Percentiles rank a stretch among this genome's conserved stretches.
Conservation (phyloP, 1,140 invertebrate genomes). For the Drosophila arizonae region DNA sequence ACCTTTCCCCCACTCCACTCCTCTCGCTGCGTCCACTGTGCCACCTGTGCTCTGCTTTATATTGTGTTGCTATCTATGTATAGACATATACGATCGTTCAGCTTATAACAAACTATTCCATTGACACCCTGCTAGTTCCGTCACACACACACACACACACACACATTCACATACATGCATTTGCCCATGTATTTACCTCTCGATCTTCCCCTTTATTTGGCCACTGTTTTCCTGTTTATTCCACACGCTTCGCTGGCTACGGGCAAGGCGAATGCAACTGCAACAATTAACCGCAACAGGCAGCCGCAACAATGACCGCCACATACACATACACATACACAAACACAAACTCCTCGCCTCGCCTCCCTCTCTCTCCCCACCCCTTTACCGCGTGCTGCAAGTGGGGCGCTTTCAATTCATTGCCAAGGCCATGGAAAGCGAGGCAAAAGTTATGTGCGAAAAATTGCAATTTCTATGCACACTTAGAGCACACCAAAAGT, state of each 20-base stretch:
- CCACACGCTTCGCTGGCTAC: conserved; percentile 45
- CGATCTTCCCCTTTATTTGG: not conserved
- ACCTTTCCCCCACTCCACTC: no score
- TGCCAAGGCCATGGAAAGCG: conserved; percentile 61
- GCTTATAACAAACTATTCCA: not conserved
- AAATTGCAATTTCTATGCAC: conserved; percentile 35
- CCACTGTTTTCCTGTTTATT: conserved; percentile 16
- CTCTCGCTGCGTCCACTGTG: not conserved
- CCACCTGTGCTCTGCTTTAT: not conserved
- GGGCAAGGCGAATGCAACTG: conserved; percentile 41
- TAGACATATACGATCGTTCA: not conserved
- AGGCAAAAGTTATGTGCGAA: conserved; percentile 33
- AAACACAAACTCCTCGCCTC: conserved; percentile 8
- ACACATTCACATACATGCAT: not conserved
- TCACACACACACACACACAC: not conserved
- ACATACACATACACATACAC: not conserved
- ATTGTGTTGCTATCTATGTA: not conserved
- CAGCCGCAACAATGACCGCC: conserved; percentile 49
- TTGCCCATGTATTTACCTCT: not conserved
- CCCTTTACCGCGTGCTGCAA: not conserved
- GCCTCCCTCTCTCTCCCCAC: not conserved
- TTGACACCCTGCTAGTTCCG: not conserved
- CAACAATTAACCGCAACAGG: conserved; percentile 41
- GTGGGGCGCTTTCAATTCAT: conserved; percentile 39
- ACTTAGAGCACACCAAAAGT: not conserved